Percentiles rank a stretch among this genome's conserved stretches.
Evolutionary conservation across 1,140 invertebrate genomes (phyloP).

Genomic region (Drosophila ficusphila): DNA sequence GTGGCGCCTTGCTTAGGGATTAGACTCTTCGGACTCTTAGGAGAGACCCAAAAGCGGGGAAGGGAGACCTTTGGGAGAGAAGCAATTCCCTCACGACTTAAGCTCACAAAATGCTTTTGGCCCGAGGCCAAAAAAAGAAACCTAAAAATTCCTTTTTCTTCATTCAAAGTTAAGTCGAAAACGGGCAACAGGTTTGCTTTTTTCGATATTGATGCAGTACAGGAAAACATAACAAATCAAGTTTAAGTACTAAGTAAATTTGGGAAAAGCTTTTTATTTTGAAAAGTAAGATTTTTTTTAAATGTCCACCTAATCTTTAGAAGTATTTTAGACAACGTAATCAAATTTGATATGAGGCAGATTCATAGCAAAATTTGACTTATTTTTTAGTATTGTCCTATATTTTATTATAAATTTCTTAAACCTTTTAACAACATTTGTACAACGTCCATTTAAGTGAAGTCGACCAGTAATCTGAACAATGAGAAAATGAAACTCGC

Average conservation of each 20-base stretch:
- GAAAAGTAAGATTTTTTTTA: too few relatives aligned
- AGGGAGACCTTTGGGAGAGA: slow-evolving; percentile 13
- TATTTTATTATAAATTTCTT: not conserved
- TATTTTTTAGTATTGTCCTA: not conserved
- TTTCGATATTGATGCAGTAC: slow-evolving; percentile 17
- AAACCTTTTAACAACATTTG: too few relatives aligned
- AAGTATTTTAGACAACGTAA: too few relatives aligned
- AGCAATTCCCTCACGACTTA: slow-evolving; percentile 63
- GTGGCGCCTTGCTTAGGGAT: slow-evolving; percentile 43
- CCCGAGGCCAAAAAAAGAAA: slow-evolving; percentile 40
- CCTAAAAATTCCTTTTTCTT: slow-evolving; percentile 57
- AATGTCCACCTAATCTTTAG: not conserved
- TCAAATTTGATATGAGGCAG: too few relatives aligned
- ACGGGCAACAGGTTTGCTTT: slow-evolving; percentile 65
- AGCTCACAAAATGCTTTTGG: slow-evolving; percentile 66
- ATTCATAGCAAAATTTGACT: too few relatives aligned
- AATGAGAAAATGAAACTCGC: slow-evolving; percentile 81
- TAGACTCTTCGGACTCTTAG: slow-evolving; percentile 10
- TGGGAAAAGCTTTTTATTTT: too few relatives aligned
- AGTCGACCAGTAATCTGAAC: slow-evolving; percentile 32
- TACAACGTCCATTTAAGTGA: not conserved
- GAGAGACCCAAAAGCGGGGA: not conserved
- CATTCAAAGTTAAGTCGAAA: slow-evolving; percentile 62
- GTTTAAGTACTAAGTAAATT: too few relatives aligned
- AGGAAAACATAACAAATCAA: slow-evolving; percentile 36